These are phyloP conservation scores for Anneissia japonica DNA, from an alignment of 35 echinoderm and acorn worm species.

Conservation along the genomic window DNA sequence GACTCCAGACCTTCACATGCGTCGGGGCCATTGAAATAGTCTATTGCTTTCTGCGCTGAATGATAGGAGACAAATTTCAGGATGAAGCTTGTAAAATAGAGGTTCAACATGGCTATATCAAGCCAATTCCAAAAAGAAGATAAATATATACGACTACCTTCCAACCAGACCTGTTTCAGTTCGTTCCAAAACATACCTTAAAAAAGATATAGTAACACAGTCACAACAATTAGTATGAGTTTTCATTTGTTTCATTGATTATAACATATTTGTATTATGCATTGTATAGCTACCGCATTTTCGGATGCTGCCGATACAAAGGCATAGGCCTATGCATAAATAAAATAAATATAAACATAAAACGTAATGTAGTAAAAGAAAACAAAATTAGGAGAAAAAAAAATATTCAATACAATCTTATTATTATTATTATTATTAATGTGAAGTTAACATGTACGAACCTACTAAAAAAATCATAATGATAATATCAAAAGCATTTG, in stretches of 20 bases:
- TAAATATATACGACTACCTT: conserved; percentile 65
- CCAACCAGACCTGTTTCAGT: conserved; percentile 84
- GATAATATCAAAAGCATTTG: conserved; percentile 50
- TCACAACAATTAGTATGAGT: not conserved
- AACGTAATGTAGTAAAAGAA: too few species aligned
- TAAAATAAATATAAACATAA: too few species aligned
- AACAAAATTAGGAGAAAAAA: too few species aligned
- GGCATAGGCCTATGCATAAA: too few species aligned
- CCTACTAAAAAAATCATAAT: conserved; percentile 73
- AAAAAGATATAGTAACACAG: not conserved
- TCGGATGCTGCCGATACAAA: too few species aligned
- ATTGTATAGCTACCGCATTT: not conserved
- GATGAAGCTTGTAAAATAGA: conserved; percentile 63
- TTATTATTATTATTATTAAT: too few species aligned
- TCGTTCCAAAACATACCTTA: conserved; percentile 93
- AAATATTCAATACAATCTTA: too few species aligned
- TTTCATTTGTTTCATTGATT: not conserved
- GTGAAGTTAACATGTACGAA: conserved; percentile 29
- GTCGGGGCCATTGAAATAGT: conserved; percentile 27
- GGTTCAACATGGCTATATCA: conserved; percentile 91
- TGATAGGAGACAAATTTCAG: conserved; percentile 36
- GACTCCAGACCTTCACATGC: not conserved
- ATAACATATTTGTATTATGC: not conserved
- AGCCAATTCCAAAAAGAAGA: conserved; percentile 88
- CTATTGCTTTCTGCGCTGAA: conserved; percentile 14